These are phyloP conservation scores for Eunapius fragilis DNA, from an alignment of 37 sponge, comb jelly and placozoan genomes.

Conservation along the genomic window DNA sequence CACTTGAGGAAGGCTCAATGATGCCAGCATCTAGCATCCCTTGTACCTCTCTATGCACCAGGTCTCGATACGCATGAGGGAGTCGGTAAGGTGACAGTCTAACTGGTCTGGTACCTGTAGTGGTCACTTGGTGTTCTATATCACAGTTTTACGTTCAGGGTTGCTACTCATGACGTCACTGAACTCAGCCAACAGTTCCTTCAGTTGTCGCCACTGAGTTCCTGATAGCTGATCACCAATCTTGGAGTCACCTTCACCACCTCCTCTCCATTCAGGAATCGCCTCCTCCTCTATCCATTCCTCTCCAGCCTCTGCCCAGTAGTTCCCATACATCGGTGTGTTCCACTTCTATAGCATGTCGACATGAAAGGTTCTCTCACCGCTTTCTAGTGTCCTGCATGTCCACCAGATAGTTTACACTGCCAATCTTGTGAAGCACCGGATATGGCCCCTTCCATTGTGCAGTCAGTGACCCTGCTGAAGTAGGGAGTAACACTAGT, in stretches of 20 bases:
- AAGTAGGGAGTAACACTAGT: constrained; percentile 49
- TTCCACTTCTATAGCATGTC: constrained; percentile 41
- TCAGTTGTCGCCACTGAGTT: constrained; percentile 8
- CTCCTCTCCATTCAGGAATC: constrained; percentile 25
- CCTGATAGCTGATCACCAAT: constrained; percentile 4
- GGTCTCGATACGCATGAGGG: constrained; percentile 33
- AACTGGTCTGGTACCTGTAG: constrained; percentile 12
- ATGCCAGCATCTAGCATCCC: constrained; percentile 47
- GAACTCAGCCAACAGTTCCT: constrained; percentile 19
- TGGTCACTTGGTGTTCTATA: constrained; percentile 31
- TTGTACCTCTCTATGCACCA: constrained; percentile 28
- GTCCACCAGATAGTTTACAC: constrained; percentile 37
- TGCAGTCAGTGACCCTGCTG: constrained; percentile 22
- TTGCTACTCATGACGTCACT: constrained; percentile 6
- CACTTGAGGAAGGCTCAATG: constrained; percentile 51
- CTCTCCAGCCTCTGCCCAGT: neutral
- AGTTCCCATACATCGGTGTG: neutral
- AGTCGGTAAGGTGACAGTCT: constrained; percentile 42
- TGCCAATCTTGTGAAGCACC: neutral
- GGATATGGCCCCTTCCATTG: constrained; percentile 32
- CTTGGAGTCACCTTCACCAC: neutral
- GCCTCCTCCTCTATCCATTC: constrained; percentile 4
- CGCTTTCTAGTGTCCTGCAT: constrained; percentile 29
- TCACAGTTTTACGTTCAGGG: constrained; percentile 24
- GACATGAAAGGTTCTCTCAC: constrained; percentile 36